Base-by-base conservation (phyloP, 2,113 vertebrate genomes). In the Australoheros scitulus region DNA sequence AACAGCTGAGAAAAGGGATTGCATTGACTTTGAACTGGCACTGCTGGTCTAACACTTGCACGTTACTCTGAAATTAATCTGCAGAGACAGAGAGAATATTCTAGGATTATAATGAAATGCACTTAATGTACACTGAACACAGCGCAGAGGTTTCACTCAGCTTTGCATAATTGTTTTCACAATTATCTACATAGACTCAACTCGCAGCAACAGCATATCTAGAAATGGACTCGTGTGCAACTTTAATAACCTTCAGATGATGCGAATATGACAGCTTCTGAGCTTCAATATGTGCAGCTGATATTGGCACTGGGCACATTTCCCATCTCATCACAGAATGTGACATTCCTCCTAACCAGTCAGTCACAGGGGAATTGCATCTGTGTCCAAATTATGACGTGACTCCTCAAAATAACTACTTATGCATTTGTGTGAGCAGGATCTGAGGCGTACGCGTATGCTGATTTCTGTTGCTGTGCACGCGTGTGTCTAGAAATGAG, bases 21-120 rank as follows among this genome's bases (percentile, higher is more conserved):
- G 15, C 43, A 61, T 84, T 61, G 56, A 72, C 38, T 87, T 90
- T 90, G 81, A 88, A 90, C 89, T 83, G 79, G 57, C 55, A 79
- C 41, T 41, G 60, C 78, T 34, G 32, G 24, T 80, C 22, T 70
- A 59, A 64, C 20, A 55, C 41, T 61, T 79, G 36, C 47, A 61
- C 13, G 79, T 77, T 76, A 76, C 50, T 65, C 34, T 7, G 57
- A 87, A 84, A 83, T 84, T 8, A 87, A 86, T 84, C 87, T 64
- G 75, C 63, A 64, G 41, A 78, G 41, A 2, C 61, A 76, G 50
- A 86, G 79, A 86, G 58, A 2, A 24, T 0, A 29, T 59, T 50
- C n/a, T 55, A 29, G 80, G 68, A 86, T 60, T 75, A 80, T 24
- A 74, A 61, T 56, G 34, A 59, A 76, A 76, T 26, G 14, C 8